Evolutionary conservation across 1,140 invertebrate genomes (phyloP), one percentile per base, ranked within the genome.

Genomic region (Oscheius sp.): DNA sequence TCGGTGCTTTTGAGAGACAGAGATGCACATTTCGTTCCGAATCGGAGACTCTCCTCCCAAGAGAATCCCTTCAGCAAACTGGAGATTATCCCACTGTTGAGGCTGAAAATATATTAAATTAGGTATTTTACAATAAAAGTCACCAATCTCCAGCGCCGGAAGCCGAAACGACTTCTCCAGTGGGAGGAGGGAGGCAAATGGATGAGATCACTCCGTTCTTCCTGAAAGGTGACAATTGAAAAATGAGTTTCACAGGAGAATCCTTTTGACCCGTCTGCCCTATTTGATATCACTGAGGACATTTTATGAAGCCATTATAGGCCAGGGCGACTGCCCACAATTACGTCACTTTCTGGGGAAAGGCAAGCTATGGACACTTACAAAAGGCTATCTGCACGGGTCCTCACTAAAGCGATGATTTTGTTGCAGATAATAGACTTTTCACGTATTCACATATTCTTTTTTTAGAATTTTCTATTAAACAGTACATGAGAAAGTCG

Each of bases 101-200:
- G 26, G 31, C 61, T 63, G 29, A 63, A 63, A 13, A 1, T 23
- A 0, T 10, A 10, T 32, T 18, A 32, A 32, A 63, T 36, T 13
- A 36, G 10, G 7, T 32, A 1, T 63, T 13, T 32, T 32, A 32
- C 29, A 59, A 59, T 15, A 31, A 13, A n/a, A 1, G 4, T 34
- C 10, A 63, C 61, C 78, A 81, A 69, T 79, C 79, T 7, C 78
- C 78, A 32, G 76, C 79, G 23, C 78, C 78, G 13, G 78, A 79
- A 34, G 77, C 79, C n/a, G 78, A 81, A 26, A 81, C 74, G 68
- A 80, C 68, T n/a, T 73, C 31, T 58, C 73, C 35, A 4, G 68
- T 38, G 70, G 73, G 3, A 67, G 13, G 62, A 29, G 23, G 7
- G 49, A 20, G 7, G 49, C 23, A 4, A 4, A 13, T 7, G 49